Evolutionary conservation across 2,888 invertebrate species (phyloP), one percentile per base, ranked within the genome.

Genomic region (Acleris laterana): DNA sequence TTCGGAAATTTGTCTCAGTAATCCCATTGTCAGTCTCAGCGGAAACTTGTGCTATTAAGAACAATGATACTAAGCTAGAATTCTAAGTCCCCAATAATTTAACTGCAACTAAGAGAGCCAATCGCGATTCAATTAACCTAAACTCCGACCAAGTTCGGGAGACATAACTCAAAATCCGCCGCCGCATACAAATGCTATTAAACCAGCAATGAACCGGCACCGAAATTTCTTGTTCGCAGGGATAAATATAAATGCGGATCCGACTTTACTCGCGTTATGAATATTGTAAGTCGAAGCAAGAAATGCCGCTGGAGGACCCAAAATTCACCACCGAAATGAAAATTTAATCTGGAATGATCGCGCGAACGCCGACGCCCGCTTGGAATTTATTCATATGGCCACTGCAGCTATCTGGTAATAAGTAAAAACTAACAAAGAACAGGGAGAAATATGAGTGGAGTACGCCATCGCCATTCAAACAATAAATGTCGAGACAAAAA

Each of bases 331-430:
- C 77, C 77, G 79, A 77, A 81, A 83, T 86, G 86, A 86, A 84
- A 85, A 82, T 85, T 83, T 83, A 84, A 87, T 84, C 77, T 74
- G 80, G 78, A 83, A 84, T 85, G 84, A 85, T 86, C 83, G 77
- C 77, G 74, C 73, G 74, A 78, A 74, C 75, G 74, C 75, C 62
- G 66, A 59, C 59, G 69, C 62, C 48, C 61, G 38, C 28, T 20
- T 50, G 69, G 76, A 84, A 85, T 85, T 81, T 87, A 87, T 87
- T 85, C 85, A 85, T 82, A 84, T 78, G 80, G 77, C 76, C 76
- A 75, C 80, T 81, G 84, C 83, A 77, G 77, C 79, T 71, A 73
- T 76, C 78, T 69, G 78, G 78, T 82, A 83, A 85, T 84, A 84
- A 84, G 84, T 87, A 86, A 86, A 89, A 87, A 85, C 83, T 84